Conservation (phyloP, 2,113 vertebrate genomes). For the Tricholaema leucomelas region DNA sequence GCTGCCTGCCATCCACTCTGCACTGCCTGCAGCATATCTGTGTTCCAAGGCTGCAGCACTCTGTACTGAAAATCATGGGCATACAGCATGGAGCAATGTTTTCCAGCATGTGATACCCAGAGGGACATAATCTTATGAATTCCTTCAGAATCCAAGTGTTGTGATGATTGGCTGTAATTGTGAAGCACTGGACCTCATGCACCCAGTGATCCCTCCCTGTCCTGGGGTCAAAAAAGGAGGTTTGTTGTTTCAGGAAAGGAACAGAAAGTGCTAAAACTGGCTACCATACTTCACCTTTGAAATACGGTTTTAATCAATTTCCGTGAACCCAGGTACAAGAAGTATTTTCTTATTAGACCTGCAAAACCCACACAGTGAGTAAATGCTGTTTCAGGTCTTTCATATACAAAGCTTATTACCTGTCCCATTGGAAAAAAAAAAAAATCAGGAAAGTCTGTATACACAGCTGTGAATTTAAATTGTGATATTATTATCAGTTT, state of each 20-base stretch:
- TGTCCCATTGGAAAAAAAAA: not conserved
- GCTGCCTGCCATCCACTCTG: not conserved
- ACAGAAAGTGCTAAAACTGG: not conserved
- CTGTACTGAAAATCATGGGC: not conserved
- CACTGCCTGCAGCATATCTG: fast-evolving
- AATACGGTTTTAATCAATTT: not conserved
- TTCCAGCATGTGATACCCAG: not conserved
- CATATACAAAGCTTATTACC: not conserved
- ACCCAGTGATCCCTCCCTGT: not conserved
- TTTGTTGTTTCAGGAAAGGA: not conserved
- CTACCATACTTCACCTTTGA: not conserved
- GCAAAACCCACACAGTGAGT: not conserved
- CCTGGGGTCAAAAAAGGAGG: not conserved
- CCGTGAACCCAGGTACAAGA: not conserved
- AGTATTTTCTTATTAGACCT: not conserved
- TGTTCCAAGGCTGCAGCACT: not conserved
- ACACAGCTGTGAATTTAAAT: not conserved
- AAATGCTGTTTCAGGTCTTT: not conserved
- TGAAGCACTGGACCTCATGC: not conserved
- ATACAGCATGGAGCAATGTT: not conserved
- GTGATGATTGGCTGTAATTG: not conserved
- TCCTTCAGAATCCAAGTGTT: fast-evolving
- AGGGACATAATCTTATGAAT: not conserved
- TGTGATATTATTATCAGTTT: not conserved
- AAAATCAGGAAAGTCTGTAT: not conserved